These are phyloP conservation scores for Clivina fossor DNA, from an alignment of 2,888 invertebrate species.

Conservation along the genomic window DNA sequence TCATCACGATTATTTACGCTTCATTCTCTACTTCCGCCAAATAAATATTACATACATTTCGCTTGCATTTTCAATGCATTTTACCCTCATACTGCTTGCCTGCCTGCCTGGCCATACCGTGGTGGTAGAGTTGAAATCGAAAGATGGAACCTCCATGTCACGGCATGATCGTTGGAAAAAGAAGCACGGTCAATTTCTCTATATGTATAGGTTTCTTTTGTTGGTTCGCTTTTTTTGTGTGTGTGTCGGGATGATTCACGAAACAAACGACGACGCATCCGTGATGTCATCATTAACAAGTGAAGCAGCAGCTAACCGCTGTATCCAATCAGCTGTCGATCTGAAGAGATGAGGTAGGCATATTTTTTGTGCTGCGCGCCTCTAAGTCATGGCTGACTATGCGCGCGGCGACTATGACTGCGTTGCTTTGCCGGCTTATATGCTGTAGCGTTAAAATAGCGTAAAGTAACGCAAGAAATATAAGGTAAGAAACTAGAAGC, in stretches of 20 bases:
- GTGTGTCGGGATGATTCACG: slow-evolving; percentile 22
- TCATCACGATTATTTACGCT: slow-evolving; percentile 32
- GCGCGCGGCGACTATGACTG: too few relatives aligned
- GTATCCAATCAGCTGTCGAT: slow-evolving; percentile 34
- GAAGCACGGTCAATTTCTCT: too few relatives aligned
- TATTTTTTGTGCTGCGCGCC: slow-evolving; percentile 27
- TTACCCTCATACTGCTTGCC: too few relatives aligned
- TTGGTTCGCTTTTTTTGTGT: not conserved
- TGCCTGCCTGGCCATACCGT: too few relatives aligned
- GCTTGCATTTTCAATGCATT: too few relatives aligned
- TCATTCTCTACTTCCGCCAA: slow-evolving; percentile 29
- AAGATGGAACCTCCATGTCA: too few relatives aligned
- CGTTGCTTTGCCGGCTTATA: not conserved
- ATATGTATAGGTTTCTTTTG: too few relatives aligned
- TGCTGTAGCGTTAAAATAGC: slow-evolving; percentile 17
- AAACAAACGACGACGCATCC: slow-evolving; percentile 16
- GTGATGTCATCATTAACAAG: slow-evolving; percentile 35
- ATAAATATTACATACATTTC: too few relatives aligned
- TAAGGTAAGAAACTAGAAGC: too few relatives aligned
- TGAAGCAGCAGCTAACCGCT: slow-evolving; percentile 30
- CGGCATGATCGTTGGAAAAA: not conserved
- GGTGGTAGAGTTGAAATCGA: too few relatives aligned
- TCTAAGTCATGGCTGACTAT: slow-evolving; percentile 30
- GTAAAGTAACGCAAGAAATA: slow-evolving; percentile 1
- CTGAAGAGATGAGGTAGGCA: slow-evolving; percentile 32